A percentile compares a stretch with the other conserved stretches of the same genome.
These are phyloP conservation scores for Nerophis ophidion DNA, from an alignment of 2,113 vertebrate species.

Conservation along the genomic window DNA sequence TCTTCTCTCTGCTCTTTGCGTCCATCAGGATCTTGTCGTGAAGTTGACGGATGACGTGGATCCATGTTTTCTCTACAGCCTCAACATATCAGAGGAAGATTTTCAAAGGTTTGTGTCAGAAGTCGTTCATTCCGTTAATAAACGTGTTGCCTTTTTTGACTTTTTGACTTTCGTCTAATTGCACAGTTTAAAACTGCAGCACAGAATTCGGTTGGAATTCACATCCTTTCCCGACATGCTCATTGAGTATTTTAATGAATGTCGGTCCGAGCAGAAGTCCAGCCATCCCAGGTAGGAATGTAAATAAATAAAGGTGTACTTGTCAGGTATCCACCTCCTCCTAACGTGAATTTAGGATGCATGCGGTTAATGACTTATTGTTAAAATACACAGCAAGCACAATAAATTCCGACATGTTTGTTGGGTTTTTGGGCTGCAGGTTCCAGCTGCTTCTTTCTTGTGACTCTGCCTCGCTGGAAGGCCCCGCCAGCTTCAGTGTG, in stretches of 20 bases:
- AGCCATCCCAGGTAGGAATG: constrained; percentile 45
- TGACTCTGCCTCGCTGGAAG: no score
- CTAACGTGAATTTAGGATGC: neutral
- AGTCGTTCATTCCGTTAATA: neutral
- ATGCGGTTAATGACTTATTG: no score
- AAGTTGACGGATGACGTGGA: constrained; percentile 87
- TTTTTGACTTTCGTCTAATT: constrained; percentile 3
- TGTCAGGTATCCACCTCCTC: neutral
- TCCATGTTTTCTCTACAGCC: constrained; percentile 92
- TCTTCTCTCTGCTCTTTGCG: neutral
- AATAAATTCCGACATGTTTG: no score
- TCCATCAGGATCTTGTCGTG: constrained; percentile 85
- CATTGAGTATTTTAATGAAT: constrained; percentile 77
- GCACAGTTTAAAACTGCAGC: constrained; percentile 87
- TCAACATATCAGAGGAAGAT: constrained; percentile 92
- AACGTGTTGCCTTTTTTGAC: neutral
- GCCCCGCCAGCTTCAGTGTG: no score
- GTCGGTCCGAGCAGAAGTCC: constrained; percentile 44
- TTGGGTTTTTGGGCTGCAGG: no score
- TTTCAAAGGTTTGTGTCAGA: constrained; percentile 80
- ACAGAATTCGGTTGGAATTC: constrained; percentile 91
- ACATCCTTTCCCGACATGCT: constrained; percentile 93
- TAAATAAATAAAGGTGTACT: neutral
- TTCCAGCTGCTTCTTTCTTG: no score
- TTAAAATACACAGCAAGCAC: no score